Evolutionary conservation across 1,140 invertebrate genomes (phyloP).

Genomic region (Chironomus striatipennis): DNA sequence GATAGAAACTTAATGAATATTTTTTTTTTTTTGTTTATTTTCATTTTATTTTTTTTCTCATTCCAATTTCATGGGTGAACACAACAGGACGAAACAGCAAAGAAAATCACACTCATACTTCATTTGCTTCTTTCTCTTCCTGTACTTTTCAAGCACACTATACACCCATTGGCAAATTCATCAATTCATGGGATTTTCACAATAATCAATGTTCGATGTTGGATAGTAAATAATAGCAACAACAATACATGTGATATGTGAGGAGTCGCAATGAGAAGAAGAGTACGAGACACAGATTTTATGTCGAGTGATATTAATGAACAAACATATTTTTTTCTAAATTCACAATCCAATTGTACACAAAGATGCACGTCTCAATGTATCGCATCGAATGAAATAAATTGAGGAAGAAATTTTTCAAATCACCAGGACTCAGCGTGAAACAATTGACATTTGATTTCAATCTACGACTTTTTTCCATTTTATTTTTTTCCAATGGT

Average conservation of each 20-base stretch:
- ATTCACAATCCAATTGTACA: not conserved
- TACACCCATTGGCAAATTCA: not conserved
- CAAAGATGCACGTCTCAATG: no score
- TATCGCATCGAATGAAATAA: not conserved
- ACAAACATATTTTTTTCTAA: conserved; percentile 17
- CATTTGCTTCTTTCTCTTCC: no score
- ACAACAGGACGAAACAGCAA: no score
- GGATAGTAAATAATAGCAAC: not conserved
- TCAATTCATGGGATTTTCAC: conserved; percentile 13
- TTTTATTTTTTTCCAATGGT: no score
- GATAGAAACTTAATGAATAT: conserved; percentile 14
- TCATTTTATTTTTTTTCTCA: not conserved
- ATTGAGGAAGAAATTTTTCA: not conserved
- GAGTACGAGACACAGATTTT: not conserved
- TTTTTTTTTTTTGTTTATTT: conserved; percentile 16
- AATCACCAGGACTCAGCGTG: not conserved
- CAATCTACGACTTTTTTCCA: not conserved
- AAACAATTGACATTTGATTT: conserved; percentile 8
- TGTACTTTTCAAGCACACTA: not conserved
- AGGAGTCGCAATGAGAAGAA: not conserved
- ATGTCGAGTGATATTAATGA: conserved; percentile 14
- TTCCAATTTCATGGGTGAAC: not conserved
- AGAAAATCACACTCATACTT: no score
- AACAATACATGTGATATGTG: conserved; percentile 7
- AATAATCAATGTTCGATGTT: not conserved